Base-by-base conservation (phyloP, 2,888 invertebrate species). In the Caenorhabditis sulstoni region DNA sequence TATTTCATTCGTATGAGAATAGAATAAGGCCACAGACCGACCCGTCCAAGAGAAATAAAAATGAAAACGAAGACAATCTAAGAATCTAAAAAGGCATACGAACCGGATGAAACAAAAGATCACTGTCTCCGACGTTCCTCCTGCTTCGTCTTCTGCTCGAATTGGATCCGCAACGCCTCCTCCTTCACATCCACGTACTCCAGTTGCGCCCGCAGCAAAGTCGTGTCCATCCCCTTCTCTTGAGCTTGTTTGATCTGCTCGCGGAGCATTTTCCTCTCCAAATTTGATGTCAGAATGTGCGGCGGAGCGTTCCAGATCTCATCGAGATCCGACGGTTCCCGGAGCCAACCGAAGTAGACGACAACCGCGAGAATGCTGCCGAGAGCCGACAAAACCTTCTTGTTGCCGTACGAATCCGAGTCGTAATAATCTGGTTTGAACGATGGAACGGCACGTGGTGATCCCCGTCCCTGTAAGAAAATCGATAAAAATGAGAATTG, bases 121-220 rank as follows among this genome's bases (percentile, higher is more conserved):
- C 16, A 16, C 29, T 74, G 67, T 47, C 55, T 70, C 55, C 55
- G 47, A 8, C 64, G 57, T 14, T 61, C 65, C 9, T 64, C 55
- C 37, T 68, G 50, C 41, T 44, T 39, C n/a, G 44, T 65, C 44
- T 77, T 76, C 52, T 87, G 81, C 58, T 85, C 81, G 73, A 87
- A 87, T 52, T 87, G 85, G 39, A 86, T 66, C 66, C 84, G 68
- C 47, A 87, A 58, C 14, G 88, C 88, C 29, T 83, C 87, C 74
- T 87, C 87, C 59, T 87, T 87, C 47, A 88, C 88, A 64, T 87
- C 88, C 12, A 88, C 86, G 59, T 88, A 88, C 18, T 85, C 87
- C 44, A 88, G 65, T 53, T 88, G 81, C 3, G 88, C 88, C 67
- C 86, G 59, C 12, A 88, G 74, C 41, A 88, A 76, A 5, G 79